Base-by-base conservation (phyloP, 2,113 vertebrate genomes). In the Sylvietta virens region DNA sequence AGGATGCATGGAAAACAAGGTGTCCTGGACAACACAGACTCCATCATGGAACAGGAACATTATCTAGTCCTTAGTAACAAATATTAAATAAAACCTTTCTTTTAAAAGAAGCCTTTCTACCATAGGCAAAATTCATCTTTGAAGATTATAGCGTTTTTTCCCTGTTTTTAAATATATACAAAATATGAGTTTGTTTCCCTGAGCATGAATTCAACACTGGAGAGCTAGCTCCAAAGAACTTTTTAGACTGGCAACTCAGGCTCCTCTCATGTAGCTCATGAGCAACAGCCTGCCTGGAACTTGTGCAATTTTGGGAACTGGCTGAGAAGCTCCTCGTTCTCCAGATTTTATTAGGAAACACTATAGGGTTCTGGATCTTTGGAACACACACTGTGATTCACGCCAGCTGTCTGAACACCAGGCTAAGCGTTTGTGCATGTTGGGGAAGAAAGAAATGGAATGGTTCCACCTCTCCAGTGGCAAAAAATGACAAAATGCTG, bases 401-500 rank as follows among this genome's bases (percentile, higher is more conserved):
- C 13, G 15, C 17, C 66, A 80, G 27, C 39, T 67, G 71, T 27
- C 57, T 48, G 53, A 91, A 40, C 54, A 35, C 7, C 48, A 86
- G 54, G 39, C 19, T 84, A 81, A 87, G 44, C 13, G 47, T 69
- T 50, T 47, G 33, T 16, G 73, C 26, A 5, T 39, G 22, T 1
- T 67, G 35, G 21, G 37, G 42, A 88, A 81, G 33, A 92, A 62
- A 62, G 37, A 74, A 45, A 77, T 72, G 5, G 94, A 85, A 73
- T 2, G 10, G 22, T 27, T 31, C 28, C 27, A 24, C n/a, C 35
- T 70, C 51, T 92, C 58, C 47, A 60, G 97, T 39, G 98, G 97
- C 96, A 70, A 39, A 39, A 27, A 71, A 60, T 28, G 22, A 89
- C 28, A 98, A 81, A 53, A 92, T 4, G 11, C 7, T 83, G 60